phyloP scores from a whole-genome alignment of 2,797 vertebrate genomes.

The Carcharodon carcharias region DNA sequence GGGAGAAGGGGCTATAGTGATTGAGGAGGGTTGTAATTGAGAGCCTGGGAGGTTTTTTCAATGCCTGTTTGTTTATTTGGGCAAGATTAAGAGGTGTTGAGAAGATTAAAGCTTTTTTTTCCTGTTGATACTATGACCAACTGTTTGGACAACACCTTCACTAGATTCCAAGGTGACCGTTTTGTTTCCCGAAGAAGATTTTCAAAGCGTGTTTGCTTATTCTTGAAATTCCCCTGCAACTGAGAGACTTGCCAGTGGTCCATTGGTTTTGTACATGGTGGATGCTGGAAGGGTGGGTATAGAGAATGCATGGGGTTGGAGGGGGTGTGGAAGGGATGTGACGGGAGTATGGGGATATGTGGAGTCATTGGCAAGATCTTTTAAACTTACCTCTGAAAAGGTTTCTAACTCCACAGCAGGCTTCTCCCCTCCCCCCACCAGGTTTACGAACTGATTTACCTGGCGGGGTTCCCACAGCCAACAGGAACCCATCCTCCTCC shows the following conservation, averaged over 20 bases:
- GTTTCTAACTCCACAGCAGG: background rate
- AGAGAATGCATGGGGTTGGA: background rate
- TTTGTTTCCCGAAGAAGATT: background rate
- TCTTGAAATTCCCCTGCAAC: no score
- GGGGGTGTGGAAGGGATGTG: background rate
- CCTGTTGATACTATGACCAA: background rate
- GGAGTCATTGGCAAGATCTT: no score
- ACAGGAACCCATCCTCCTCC: no score
- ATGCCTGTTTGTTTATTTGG: background rate
- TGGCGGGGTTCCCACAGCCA: background rate
- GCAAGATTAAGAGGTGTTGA: background rate
- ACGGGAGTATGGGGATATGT: background rate
- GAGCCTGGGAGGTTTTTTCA: no score
- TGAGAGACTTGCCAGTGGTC: background rate
- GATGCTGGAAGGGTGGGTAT: constrained; percentile 37
- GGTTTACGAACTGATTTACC: background rate
- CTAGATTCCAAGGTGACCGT: background rate
- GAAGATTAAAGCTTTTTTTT: background rate
- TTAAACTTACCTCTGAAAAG: no score
- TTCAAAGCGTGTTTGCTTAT: background rate
- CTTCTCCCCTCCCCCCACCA: no score
- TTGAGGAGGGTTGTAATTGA: background rate
- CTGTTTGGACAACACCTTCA: background rate
- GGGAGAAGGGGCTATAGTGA: background rate
- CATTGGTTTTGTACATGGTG: background rate